These are phyloP conservation scores for Shinisaurus crocodilurus DNA, from an alignment of 2,113 vertebrate genomes.

Conservation along the genomic window DNA sequence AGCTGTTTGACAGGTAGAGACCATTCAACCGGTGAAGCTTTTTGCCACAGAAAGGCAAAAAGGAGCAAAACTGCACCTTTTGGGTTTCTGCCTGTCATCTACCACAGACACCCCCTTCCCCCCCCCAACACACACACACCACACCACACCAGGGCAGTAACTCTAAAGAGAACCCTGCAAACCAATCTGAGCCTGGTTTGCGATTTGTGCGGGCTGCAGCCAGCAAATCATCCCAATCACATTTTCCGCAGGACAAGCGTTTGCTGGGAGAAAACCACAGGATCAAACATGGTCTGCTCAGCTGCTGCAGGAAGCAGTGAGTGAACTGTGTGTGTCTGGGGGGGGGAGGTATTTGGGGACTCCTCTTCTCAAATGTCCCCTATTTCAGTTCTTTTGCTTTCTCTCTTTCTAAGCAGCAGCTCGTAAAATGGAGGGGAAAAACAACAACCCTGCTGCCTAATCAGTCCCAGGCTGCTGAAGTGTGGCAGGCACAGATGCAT, in stretches of 20 bases:
- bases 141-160: rapidly evolving
- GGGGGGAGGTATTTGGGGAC: background rate
- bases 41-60: background rate
- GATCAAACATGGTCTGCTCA: background rate
- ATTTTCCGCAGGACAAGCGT: background rate
- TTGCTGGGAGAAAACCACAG: too few relatives aligned
- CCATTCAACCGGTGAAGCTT: too few relatives aligned
- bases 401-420: background rate
- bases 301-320: background rate
- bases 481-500: background rate
- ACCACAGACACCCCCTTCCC: background rate
- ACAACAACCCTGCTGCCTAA: background rate
- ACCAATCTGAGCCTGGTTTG: too few relatives aligned
- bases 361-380: background rate
- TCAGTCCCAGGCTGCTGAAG: background rate
- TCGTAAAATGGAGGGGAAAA: background rate
- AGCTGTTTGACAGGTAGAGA: background rate
- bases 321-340: rapidly evolving
- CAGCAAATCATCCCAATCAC: too few relatives aligned
- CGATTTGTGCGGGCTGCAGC: too few relatives aligned
- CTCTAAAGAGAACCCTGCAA: background rate
- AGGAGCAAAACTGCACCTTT: background rate
- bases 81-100: background rate
- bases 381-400: too few relatives aligned
- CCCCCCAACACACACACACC: too few relatives aligned